Evolutionary conservation across 2,113 vertebrate genomes (phyloP).

Genomic region (Hystrix cristata): DNA sequence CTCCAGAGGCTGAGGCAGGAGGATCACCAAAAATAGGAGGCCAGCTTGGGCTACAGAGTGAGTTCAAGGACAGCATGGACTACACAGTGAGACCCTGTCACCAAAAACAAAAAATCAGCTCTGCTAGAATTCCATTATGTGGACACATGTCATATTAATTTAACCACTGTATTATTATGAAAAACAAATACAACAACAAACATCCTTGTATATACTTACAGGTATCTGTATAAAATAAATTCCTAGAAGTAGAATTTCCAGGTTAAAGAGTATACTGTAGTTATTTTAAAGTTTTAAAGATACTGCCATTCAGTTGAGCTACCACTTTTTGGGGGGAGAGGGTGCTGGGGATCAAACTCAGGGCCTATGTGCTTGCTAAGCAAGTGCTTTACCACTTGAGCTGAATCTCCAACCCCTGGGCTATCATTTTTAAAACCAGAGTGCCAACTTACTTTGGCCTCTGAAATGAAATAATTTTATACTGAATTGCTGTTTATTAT

Average conservation of each 20-base stretch:
- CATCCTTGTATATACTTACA: background rate
- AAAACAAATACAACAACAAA: background rate
- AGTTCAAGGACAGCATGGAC: background rate
- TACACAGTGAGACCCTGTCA: background rate
- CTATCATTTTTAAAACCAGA: background rate
- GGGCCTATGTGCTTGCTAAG: too few species aligned
- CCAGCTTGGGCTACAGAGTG: too few species aligned
- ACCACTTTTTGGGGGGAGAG: background rate
- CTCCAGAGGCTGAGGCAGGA: background rate
- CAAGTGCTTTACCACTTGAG: too few species aligned
- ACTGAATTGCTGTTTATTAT: background rate
- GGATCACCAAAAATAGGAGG: background rate
- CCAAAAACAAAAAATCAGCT: background rate
- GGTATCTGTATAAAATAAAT: conserved; percentile 27
- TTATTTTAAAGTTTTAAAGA: conserved; percentile 36
- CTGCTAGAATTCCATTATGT: background rate
- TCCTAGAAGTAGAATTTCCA: conserved; percentile 20
- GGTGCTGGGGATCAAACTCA: too few species aligned
- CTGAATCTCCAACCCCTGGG: background rate
- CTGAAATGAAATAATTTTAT: conserved; percentile 38
- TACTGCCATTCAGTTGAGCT: background rate
- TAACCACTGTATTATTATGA: background rate
- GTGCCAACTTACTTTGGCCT: conserved; percentile 7
- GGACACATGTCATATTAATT: background rate
- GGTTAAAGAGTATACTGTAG: background rate